Base-by-base conservation (phyloP, 2,888 invertebrate genomes). In the Epirrhoe tristata region DNA sequence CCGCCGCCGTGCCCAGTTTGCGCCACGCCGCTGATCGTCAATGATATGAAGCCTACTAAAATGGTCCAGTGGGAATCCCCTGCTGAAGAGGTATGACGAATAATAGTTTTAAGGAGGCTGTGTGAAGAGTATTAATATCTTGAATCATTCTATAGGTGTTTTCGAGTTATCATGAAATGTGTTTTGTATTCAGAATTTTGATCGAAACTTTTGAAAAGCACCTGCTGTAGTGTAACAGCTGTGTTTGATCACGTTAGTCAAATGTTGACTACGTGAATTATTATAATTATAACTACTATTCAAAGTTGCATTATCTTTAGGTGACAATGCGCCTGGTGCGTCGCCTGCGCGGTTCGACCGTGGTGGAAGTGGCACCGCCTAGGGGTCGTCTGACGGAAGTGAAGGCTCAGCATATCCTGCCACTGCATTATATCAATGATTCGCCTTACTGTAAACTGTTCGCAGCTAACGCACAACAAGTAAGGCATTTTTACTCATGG, bases 1-100 rank as follows among this genome's bases (percentile, higher is more conserved):
- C 97, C 96, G 93, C 93, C 93, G 6, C 93, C 93, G 0, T 99
- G 99, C 87, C 99, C 99, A 0, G 98, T 99, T 72, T 99, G 99
- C 87, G 96, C 96, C 76, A 97, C 98, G 79, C 94, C 96, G 0
- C 93, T 99, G 58, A 95, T 96, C 70, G 96, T 96, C 67, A 93
- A 95, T 46, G 98, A 98, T 81, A 94, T 99, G 75, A 98, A 97
- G 69, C 91, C 94, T 96, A 98, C 92, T 0, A 79, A 83, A 60
- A 84, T 88, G 77, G 77, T 91, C 72, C 91, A 90, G 69, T 93
- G 93, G 93, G 85, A 83, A 2, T 71, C 87, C 0, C 86, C 90
- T 14, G 75, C 82, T 69, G 91, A 91, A 24, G 90, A 91, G 84
- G 93, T 93, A 69, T 57, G 12, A 24, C 1, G 24, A 24, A 24